Evolutionary conservation across 2,113 vertebrate species (phyloP), one percentile per base, ranked within the genome.

Genomic region (Accipiter cooperii): DNA sequence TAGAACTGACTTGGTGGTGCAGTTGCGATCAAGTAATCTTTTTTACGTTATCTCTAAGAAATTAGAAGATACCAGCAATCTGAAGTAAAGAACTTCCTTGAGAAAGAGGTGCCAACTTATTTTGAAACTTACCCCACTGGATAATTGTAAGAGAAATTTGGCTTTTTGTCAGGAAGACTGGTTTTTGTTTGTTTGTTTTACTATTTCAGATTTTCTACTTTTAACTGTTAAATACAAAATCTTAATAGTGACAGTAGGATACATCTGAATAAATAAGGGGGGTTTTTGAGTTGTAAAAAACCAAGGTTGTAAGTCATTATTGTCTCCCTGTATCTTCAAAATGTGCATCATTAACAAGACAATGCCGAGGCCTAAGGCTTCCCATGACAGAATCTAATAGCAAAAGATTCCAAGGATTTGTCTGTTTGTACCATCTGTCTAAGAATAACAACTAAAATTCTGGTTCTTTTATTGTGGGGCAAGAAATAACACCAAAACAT

Each of bases 281-380:
- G 3, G 17, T 7, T 28, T 51, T 2, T 74, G 40, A 63, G 3
- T 49, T 66, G 14, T 70, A 22, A 52, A 44, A 86, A 70, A 28
- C 6, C 5, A 24, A 4, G 12, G 8, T 52, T 69, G 1, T 54
- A 85, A 65, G 51, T 63, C 12, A 24, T 5, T 57, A 0, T 36
- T 66, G 19, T 38, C 8, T 70, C 11, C 28, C 5, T 44, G 3
- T 74, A 3, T 74, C 26, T 77, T 44, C 21, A 49, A 25, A 74
- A 25, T 2, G 0, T 81, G 7, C 25, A 5, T 61, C 4, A 8
- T 24, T 68, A n/a, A 44, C 16, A 69, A 44, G 42, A n/a, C 12
- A 60, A 9, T 19, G 10, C 19, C n/a, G 44, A 29, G 47, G 10
- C 49, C 12, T 68, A 25, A 58, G 8, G 7, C 74, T 80, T 69